A percentile compares a stretch with the other conserved stretches of the same genome.
These are phyloP conservation scores for Pseudococcus viburni DNA, from an alignment of 2,888 invertebrate species.

Conservation along the genomic window DNA sequence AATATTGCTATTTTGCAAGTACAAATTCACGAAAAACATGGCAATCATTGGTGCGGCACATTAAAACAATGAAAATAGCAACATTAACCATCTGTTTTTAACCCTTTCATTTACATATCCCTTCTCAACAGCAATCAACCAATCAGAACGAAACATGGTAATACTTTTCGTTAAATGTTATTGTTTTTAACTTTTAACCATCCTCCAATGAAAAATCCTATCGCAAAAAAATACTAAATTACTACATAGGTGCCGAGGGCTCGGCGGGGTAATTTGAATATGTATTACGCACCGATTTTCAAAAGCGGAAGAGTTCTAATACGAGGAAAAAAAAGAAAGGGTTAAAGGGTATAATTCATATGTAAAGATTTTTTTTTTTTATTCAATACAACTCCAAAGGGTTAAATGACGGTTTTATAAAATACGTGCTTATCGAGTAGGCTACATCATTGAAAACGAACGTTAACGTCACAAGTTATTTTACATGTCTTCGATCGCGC, in stretches of 20 bases:
- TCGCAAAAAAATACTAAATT: slow-evolving; percentile 48
- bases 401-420: slow-evolving; percentile 66
- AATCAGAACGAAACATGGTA: slow-evolving; percentile 34
- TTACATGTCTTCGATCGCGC: slow-evolving; percentile 38
- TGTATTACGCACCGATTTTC: slow-evolving; percentile 27
- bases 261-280: slow-evolving; percentile 62
- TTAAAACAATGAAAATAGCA: slow-evolving; percentile 56
- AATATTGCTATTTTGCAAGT: not conserved
- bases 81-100: slow-evolving; percentile 55
- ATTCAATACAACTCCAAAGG: slow-evolving; percentile 59
- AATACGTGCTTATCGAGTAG: slow-evolving; percentile 62
- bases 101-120: slow-evolving; percentile 61
- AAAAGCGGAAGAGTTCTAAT: slow-evolving; percentile 42
- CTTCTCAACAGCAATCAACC: slow-evolving; percentile 59
- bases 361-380: slow-evolving; percentile 64
- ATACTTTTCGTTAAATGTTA: slow-evolving; percentile 48
- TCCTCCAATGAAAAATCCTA: slow-evolving; percentile 60
- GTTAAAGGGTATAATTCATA: slow-evolving; percentile 66
- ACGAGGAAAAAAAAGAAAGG: slow-evolving; percentile 48
- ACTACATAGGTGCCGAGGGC: not conserved
- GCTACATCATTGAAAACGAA: slow-evolving; percentile 62
- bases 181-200: slow-evolving; percentile 58
- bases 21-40: not conserved
- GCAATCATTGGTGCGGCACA: slow-evolving; percentile 18
- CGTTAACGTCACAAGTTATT: slow-evolving; percentile 62